Conservation (phyloP, 37 sponge, comb jelly and placozoan species). For the Petrosia ficiformis region DNA sequence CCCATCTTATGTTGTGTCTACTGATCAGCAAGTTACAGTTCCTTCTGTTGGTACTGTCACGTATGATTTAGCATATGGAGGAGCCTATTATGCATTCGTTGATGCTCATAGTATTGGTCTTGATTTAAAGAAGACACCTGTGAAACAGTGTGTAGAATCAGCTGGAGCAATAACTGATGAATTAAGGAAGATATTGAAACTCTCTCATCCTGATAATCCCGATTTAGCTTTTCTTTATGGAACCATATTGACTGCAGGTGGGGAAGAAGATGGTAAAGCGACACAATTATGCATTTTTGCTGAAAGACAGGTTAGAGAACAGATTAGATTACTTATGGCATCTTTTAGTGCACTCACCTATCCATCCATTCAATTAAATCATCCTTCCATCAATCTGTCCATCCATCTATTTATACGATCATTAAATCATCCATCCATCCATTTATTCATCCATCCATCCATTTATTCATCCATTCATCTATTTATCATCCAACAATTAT, state of each 20-base stretch:
- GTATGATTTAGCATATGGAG: constrained; percentile 83
- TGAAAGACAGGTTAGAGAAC: constrained; percentile 47
- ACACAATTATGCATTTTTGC: constrained; percentile 72
- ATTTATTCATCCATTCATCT: too few relatives aligned
- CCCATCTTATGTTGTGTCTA: constrained; percentile 67
- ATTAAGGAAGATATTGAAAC: constrained; percentile 16
- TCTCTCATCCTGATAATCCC: constrained; percentile 48
- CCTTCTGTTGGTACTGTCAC: constrained; percentile 26
- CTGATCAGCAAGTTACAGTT: constrained; percentile 39
- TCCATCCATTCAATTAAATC: too few relatives aligned
- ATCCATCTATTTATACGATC: too few relatives aligned
- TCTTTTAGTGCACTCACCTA: too few relatives aligned
- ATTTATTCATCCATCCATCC: too few relatives aligned
- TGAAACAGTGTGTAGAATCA: constrained; percentile 17
- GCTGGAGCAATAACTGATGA: constrained; percentile 40
- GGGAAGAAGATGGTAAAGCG: too few relatives aligned
- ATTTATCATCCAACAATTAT: neutral
- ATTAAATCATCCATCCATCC: too few relatives aligned
- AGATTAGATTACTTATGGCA: too few relatives aligned
- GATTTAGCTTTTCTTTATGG: constrained; percentile 87
- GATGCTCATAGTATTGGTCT: constrained; percentile 49
- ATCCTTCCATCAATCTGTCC: too few relatives aligned
- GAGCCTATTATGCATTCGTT: constrained; percentile 83
- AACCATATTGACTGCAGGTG: constrained; percentile 65
- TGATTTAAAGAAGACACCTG: constrained; percentile 47